These are phyloP conservation scores for Pinctada fucata DNA, from an alignment of 2,888 invertebrate species.

Conservation along the genomic window DNA sequence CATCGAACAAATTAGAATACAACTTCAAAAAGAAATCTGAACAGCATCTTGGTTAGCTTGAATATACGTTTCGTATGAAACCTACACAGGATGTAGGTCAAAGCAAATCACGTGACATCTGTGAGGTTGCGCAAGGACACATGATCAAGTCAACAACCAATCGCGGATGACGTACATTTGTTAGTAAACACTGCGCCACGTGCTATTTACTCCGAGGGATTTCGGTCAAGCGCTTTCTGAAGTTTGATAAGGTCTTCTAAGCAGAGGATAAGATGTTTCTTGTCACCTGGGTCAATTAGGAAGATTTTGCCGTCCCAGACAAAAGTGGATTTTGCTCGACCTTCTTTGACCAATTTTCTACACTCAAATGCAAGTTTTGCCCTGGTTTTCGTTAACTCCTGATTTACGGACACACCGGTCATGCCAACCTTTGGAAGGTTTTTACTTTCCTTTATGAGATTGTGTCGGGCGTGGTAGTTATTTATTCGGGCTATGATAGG, in stretches of 20 bases:
- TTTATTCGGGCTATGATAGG: not conserved
- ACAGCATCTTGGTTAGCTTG: no score
- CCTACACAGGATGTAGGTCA: no score
- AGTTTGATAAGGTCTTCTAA: not conserved
- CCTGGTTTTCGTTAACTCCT: not conserved
- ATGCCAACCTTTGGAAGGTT: not conserved
- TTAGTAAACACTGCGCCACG: no score
- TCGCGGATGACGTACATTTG: no score
- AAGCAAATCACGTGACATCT: no score
- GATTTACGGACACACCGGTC: not conserved
- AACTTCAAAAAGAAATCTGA: no score
- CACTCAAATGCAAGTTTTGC: not conserved
- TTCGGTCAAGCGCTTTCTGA: not conserved
- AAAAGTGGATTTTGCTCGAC: not conserved
- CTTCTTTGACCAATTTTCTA: not conserved
- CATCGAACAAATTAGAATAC: no score
- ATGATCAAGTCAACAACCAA: no score
- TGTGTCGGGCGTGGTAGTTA: not conserved
- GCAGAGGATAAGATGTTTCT: not conserved
- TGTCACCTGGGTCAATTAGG: not conserved
- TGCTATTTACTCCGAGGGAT: no score
- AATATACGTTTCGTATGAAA: no score
- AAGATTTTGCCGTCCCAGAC: not conserved
- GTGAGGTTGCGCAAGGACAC: no score
- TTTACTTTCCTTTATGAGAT: slow-evolving; percentile 1